phyloP scores from a whole-genome alignment of 2,888 invertebrate genomes.

The Sinodicranocentrus sp. region DNA sequence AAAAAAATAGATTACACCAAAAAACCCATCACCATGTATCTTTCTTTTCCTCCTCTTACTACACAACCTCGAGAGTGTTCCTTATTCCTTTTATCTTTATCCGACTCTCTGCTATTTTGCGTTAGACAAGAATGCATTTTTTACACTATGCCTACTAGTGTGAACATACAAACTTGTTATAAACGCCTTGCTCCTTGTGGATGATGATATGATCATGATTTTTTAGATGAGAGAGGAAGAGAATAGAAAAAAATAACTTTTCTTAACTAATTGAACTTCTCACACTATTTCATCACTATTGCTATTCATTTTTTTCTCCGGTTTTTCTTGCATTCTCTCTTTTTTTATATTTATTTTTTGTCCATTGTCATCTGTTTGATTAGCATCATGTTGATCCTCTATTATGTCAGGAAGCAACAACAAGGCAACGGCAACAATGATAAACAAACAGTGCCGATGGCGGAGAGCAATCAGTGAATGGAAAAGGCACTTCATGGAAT shows the following conservation, averaged over 20 bases:
- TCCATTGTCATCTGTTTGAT: conserved; percentile 58
- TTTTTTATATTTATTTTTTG: conserved; percentile 22
- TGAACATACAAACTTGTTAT: no score
- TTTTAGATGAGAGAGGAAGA: neutral
- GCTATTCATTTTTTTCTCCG: conserved; percentile 24
- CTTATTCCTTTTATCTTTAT: conserved; percentile 51
- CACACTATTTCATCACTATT: conserved; percentile 59
- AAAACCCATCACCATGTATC: conserved; percentile 63
- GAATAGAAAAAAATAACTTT: conserved; percentile 18
- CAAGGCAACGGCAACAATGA: conserved; percentile 31
- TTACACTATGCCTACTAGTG: no score
- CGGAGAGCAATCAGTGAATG: conserved; percentile 18
- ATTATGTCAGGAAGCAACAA: conserved; percentile 54
- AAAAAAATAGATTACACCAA: conserved; percentile 66
- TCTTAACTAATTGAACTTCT: conserved; percentile 60
- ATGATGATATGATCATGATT: conserved; percentile 30
- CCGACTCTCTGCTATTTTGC: conserved; percentile 55
- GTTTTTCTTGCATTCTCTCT: neutral
- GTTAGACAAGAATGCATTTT: conserved; percentile 34
- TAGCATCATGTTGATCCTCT: conserved; percentile 24
- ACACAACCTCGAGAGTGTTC: conserved; percentile 46
- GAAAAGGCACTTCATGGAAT: conserved; percentile 14
- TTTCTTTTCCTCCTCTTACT: conserved; percentile 35
- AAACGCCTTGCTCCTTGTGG: no score
- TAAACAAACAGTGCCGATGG: conserved; percentile 48